phyloP scores from a whole-genome alignment of 2,888 invertebrate species.

The Calameuta filiformis region DNA sequence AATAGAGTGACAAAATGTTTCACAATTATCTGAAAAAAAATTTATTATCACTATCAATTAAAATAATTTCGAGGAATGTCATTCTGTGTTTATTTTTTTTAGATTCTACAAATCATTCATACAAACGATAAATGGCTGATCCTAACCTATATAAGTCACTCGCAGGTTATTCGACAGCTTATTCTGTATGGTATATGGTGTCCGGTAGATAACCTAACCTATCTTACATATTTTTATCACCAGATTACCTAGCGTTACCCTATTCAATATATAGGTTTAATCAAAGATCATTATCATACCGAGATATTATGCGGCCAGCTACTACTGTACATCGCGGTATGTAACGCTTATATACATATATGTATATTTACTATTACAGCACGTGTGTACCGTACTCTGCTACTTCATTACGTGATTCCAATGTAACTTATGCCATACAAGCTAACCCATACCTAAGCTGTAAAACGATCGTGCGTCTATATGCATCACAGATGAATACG shows the following conservation, averaged over 20 bases:
- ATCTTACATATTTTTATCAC: not conserved
- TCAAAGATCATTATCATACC: constrained; percentile 35
- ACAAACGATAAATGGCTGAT: not conserved
- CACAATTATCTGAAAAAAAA: not conserved
- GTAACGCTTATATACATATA: constrained; percentile 23
- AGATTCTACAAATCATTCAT: not conserved
- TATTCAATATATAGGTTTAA: constrained; percentile 22
- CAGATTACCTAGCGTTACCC: not conserved
- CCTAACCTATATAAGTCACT: not conserved
- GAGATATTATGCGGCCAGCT: constrained; percentile 17
- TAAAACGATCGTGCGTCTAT: not conserved
- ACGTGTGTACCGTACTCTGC: constrained; percentile 31
- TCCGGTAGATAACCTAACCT: not conserved
- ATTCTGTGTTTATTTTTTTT: not conserved
- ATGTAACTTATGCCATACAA: constrained; percentile 32
- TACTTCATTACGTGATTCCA: constrained; percentile 32
- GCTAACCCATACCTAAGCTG: not conserved
- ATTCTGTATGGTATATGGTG: not conserved
- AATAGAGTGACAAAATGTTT: not conserved
- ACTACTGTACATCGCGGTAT: constrained; percentile 22
- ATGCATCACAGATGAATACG: not conserved
- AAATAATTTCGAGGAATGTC: too few relatives aligned
- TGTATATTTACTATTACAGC: constrained; percentile 34
- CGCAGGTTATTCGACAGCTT: not conserved
- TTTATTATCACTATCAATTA: not conserved